These are phyloP conservation scores for Cottus gobio DNA, from an alignment of 2,113 vertebrate species.

Conservation along the genomic window DNA sequence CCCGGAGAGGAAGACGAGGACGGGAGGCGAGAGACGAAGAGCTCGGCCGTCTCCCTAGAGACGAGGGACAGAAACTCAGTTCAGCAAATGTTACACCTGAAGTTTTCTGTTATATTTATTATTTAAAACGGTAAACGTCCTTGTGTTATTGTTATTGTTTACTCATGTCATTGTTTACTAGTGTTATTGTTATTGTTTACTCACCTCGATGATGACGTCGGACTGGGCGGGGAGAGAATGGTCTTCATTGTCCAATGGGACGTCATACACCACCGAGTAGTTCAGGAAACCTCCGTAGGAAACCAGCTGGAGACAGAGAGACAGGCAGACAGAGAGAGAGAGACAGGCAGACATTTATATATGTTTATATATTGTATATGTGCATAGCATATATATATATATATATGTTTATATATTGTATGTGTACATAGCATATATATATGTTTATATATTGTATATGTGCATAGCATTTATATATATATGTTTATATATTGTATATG, in stretches of 20 bases:
- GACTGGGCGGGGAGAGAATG: constrained; percentile 39
- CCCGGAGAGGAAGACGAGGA: constrained; percentile 81
- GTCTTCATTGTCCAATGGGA: constrained; percentile 56
- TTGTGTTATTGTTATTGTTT: no score
- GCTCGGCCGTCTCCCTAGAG: constrained; percentile 87
- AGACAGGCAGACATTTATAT: no score
- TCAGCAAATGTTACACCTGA: no score
- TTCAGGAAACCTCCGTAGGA: constrained; percentile 70
- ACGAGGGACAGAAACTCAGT: neutral
- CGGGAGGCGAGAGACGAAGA: constrained; percentile 81
- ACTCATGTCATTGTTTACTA: no score
- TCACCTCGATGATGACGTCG: constrained; percentile 72
- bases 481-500: no score
- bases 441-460: no score
- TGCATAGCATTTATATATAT: no score
- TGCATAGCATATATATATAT: no score
- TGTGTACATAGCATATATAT: no score
- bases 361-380: no score
- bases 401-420: no score
- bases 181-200: neutral
- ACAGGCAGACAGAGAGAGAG: neutral
- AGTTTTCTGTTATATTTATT: neutral
- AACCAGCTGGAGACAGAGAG: constrained; percentile 52
- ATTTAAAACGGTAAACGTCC: no score
- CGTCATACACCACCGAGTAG: constrained; percentile 57